A percentile compares a stretch with the other conserved stretches of the same genome.
These are phyloP conservation scores for Ochotona curzoniae DNA, from an alignment of 2,113 vertebrate species.

Conservation along the genomic window DNA sequence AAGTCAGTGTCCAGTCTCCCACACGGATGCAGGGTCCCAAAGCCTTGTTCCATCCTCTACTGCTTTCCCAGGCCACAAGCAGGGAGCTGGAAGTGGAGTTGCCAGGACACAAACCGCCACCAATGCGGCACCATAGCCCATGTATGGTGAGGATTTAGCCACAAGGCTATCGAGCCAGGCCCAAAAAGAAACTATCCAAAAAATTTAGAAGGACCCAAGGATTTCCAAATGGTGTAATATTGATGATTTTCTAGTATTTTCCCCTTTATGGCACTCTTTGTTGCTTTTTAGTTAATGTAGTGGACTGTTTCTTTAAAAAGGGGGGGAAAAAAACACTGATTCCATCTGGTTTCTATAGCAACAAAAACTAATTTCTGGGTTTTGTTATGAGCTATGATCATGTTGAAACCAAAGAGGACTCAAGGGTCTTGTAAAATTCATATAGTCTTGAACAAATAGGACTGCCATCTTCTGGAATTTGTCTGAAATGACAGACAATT, in stretches of 20 bases:
- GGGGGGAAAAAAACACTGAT: not conserved
- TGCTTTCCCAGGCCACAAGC: too few species aligned
- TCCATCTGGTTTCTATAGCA: slow-evolving; percentile 78
- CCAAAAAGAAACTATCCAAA: not conserved
- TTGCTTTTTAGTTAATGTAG: slow-evolving; percentile 49
- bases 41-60: too few species aligned
- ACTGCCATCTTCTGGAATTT: slow-evolving; percentile 77
- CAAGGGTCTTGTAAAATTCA: slow-evolving; percentile 77
- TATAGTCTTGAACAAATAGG: slow-evolving; percentile 71
- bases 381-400: slow-evolving; percentile 76
- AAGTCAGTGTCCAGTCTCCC: too few species aligned
- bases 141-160: too few species aligned
- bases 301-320: slow-evolving; percentile 41
- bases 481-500: slow-evolving; percentile 67
- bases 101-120: too few species aligned
- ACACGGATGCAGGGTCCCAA: too few species aligned
- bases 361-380: slow-evolving; percentile 77
- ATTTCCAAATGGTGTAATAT: slow-evolving; percentile 2
- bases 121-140: too few species aligned
- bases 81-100: too few species aligned
- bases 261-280: not conserved
- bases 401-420: slow-evolving; percentile 76
- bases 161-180: too few species aligned
- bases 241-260: not conserved
- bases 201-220: not conserved